A percentile compares a stretch with the other conserved stretches of the same genome.
Conservation (phyloP, 1,140 invertebrate species). For the Drosophila sp. region DNA sequence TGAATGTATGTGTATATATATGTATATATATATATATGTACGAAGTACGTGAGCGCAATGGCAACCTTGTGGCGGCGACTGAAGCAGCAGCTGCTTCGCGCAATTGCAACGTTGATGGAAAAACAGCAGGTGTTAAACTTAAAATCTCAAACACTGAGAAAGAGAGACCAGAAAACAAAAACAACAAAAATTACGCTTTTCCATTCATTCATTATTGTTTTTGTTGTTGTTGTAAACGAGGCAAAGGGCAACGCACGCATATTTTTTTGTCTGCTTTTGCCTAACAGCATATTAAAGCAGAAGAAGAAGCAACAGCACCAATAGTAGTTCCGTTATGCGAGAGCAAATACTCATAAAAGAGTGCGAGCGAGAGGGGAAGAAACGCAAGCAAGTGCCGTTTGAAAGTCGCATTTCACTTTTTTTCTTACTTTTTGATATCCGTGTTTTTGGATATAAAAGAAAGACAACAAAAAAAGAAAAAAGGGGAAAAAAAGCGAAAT, state of each 20-base stretch:
- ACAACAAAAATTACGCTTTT: conserved; percentile 27
- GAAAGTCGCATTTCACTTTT: conserved; percentile 75
- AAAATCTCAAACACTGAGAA: conserved; percentile 51
- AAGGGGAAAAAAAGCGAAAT: conserved; percentile 11
- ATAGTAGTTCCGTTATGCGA: conserved; percentile 61
- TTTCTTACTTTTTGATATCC: conserved; percentile 44
- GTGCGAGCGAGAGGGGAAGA: conserved; percentile 24
- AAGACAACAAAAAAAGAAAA: background rate
- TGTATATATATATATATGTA: conserved; percentile 5
- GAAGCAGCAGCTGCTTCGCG: conserved; percentile 70
- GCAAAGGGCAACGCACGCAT: conserved; percentile 74
- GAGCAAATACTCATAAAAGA: conserved; percentile 27
- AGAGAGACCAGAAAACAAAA: conserved; percentile 44
- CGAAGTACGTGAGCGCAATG: conserved; percentile 14
- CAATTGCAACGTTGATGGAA: conserved; percentile 66
- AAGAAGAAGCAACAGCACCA: conserved; percentile 32
- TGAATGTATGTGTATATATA: background rate
- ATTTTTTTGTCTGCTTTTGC: conserved; percentile 52
- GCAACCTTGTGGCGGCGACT: conserved; percentile 14
- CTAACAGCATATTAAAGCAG: conserved; percentile 48
- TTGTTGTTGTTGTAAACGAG: conserved; percentile 47
- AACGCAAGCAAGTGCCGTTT: conserved; percentile 55
- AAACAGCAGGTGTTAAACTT: conserved; percentile 74
- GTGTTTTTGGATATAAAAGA: background rate
- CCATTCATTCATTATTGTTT: conserved; percentile 66